Evolutionary conservation across 2,113 vertebrate genomes (phyloP), one percentile per base, ranked within the genome.

Genomic region (Raja brachyura): DNA sequence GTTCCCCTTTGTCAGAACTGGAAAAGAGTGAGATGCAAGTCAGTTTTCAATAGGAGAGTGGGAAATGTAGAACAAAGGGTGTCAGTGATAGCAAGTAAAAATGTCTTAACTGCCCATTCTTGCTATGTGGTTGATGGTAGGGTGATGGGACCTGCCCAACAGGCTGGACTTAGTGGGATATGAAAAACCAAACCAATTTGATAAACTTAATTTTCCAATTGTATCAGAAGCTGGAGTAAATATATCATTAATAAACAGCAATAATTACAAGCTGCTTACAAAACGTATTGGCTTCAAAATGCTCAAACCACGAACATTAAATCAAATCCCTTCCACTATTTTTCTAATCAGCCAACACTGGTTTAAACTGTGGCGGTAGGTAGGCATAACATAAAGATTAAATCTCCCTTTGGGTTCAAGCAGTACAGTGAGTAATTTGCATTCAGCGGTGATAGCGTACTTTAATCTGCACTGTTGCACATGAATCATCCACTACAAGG

Each of bases 401-500:
- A 92, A 92, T 73, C 90, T 73, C 90, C 90, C 90, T 92, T 92
- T 59, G 73, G 68, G 22, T 39, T 92, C 33, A 73, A 39, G 28
- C 68, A 92, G 31, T 25, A 25, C 83, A 25, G 33, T 73, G 18
- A 48, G 66, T 92, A 25, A 74, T 92, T 92, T 92, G 33, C 66
- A 70, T 74, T 92, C 68, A 92, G 28, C 54, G 22, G 22, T 74
- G 66, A 28, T 92, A 39, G 90, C 39, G 31, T 54, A 68, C 18
- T 92, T 92, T 92, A 92, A 92, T 73, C 90, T 92, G 33, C 39
- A 74, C 68, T 73, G 68, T 73, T 73, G 90, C 90, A 92, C 68
- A 73, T 92, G 90, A 73, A 73, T 92, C 90, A 73, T 73, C 39
- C 20, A 73, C 90, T 92, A 22, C 73, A 92, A 54, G 20, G 68